Percentiles rank a stretch among this genome's conserved stretches.
Conservation (phyloP, 1,140 invertebrate species). For the Delia radicum region DNA sequence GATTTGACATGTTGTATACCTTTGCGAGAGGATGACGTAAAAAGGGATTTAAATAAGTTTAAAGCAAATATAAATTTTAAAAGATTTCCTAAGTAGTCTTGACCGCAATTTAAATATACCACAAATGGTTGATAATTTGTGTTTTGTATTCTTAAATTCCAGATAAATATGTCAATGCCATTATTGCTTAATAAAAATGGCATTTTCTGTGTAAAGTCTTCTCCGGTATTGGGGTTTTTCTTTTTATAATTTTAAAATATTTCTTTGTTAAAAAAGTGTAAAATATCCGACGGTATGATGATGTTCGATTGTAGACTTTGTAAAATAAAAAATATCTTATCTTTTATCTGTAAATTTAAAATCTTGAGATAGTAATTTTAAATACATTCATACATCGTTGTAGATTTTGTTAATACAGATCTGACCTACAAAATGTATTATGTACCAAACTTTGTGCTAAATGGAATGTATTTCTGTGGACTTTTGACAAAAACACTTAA, state of each 20-base stretch:
- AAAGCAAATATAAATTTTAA: slow-evolving; percentile 9
- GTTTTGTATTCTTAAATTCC: neutral
- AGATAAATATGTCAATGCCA: slow-evolving; percentile 21
- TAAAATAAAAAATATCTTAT: neutral
- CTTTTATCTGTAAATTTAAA: neutral
- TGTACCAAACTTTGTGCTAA: no score
- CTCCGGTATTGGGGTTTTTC: neutral
- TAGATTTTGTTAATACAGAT: no score
- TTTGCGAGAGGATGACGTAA: slow-evolving; percentile 5
- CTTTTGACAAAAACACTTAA: no score
- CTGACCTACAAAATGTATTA: no score
- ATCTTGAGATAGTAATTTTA: neutral
- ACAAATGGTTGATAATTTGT: neutral
- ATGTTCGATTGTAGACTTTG: neutral
- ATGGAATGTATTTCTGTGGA: no score
- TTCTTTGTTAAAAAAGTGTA: neutral
- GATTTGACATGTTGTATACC: neutral
- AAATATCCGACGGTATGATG: neutral
- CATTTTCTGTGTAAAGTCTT: slow-evolving; percentile 15
- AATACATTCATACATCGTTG: no score
- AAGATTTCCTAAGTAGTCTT: neutral
- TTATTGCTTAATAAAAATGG: slow-evolving; percentile 20
- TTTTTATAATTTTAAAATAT: neutral
- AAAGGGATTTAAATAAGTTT: slow-evolving; percentile 6
- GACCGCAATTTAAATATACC: neutral